These are phyloP conservation scores for Hippocampus guttulatus DNA, from an alignment of 2,113 vertebrate genomes.

Conservation along the genomic window DNA sequence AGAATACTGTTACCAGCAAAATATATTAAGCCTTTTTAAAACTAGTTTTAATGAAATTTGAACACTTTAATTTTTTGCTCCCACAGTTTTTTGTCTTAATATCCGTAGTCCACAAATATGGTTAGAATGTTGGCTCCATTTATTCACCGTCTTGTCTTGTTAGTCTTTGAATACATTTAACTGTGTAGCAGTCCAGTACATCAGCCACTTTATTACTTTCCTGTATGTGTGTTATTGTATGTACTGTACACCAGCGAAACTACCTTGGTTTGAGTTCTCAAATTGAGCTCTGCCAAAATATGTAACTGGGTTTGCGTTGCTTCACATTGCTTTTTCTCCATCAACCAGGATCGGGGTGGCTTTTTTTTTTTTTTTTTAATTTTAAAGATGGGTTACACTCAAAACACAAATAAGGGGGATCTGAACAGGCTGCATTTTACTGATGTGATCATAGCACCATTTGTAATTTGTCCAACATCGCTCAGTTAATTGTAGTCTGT, in stretches of 20 bases:
- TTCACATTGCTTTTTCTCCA: slow-evolving; percentile 26
- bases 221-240: slow-evolving; percentile 65
- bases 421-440: slow-evolving; percentile 66
- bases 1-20: slow-evolving; percentile 72
- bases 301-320: slow-evolving; percentile 12
- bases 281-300: slow-evolving; percentile 26
- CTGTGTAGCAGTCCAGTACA: slow-evolving; percentile 66
- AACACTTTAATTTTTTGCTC: slow-evolving; percentile 73
- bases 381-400: slow-evolving; percentile 16
- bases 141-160: slow-evolving; percentile 35
- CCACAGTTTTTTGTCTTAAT: slow-evolving; percentile 65
- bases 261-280: slow-evolving; percentile 32
- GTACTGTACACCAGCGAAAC: slow-evolving; percentile 56
- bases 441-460: slow-evolving; percentile 61
- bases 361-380: slow-evolving; percentile 1
- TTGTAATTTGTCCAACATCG: slow-evolving; percentile 63
- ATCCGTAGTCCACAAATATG: slow-evolving; percentile 65
- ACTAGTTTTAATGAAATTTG: slow-evolving; percentile 84
- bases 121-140: slow-evolving; percentile 58
- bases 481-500: slow-evolving; percentile 44
- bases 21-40: slow-evolving; percentile 83
- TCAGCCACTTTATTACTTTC: slow-evolving; percentile 64
- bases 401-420: slow-evolving; percentile 36
- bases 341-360: slow-evolving; percentile 32
- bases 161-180: slow-evolving; percentile 53